Percentiles rank a stretch among this genome's conserved stretches.
Evolutionary conservation across 2,888 invertebrate species (phyloP).

Genomic region (Epistrophe grossulariae): DNA sequence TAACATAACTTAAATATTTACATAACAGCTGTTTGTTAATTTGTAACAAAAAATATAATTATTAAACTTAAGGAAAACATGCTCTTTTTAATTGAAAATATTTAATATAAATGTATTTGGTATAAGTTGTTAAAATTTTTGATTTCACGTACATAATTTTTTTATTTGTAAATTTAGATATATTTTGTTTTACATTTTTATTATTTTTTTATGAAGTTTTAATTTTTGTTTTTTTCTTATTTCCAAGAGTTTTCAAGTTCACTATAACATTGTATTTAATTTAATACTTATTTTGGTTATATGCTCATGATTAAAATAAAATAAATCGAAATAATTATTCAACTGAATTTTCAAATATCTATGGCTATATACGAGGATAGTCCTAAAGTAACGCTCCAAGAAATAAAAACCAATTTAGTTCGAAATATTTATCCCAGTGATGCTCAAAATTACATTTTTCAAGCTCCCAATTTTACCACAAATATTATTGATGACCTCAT

Average conservation of each 20-base stretch:
- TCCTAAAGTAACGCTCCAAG: no score
- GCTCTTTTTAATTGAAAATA: neutral
- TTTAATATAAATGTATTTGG: slow-evolving; percentile 16
- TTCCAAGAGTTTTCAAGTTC: neutral
- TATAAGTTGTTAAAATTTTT: slow-evolving; percentile 1
- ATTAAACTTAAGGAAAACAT: neutral
- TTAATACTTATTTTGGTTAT: slow-evolving; percentile 46
- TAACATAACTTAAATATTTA: slow-evolving; percentile 39
- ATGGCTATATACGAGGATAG: no score
- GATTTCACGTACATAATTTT: neutral
- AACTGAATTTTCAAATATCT: no score
- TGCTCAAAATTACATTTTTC: no score
- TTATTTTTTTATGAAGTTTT: neutral
- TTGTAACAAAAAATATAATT: slow-evolving; percentile 22
- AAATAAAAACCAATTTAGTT: no score
- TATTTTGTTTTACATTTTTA: slow-evolving; percentile 1
- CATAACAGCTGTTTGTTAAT: slow-evolving; percentile 42
- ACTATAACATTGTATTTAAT: neutral
- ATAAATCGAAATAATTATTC: neutral
- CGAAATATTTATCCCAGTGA: no score
- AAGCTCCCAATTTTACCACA: no score
- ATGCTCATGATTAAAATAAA: slow-evolving; percentile 39
- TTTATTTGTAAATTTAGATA: slow-evolving; percentile 27
- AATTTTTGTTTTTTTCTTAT: neutral
- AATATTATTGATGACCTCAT: no score